phyloP scores from a whole-genome alignment of 2,797 vertebrate genomes.

The Toxotes lorentzi region DNA sequence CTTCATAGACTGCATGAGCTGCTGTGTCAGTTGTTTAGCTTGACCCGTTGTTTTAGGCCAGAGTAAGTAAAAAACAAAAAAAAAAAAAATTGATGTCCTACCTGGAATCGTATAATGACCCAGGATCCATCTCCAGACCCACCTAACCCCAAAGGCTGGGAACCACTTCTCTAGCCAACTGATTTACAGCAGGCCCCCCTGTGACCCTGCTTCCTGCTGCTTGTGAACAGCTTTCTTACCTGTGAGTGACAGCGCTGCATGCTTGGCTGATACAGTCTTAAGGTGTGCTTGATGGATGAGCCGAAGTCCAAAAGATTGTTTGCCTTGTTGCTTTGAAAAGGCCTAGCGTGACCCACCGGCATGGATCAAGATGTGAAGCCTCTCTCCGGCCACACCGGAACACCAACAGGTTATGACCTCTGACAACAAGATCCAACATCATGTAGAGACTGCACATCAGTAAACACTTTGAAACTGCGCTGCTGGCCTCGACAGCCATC shows the following conservation, averaged over 20 bases:
- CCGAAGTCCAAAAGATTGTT: slow-evolving; percentile 85
- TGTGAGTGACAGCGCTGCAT: slow-evolving; percentile 75
- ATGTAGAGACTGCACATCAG: slow-evolving; percentile 77
- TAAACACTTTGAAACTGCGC: slow-evolving; percentile 82
- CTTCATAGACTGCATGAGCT: neutral
- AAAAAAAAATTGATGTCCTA: neutral
- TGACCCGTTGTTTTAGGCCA: neutral
- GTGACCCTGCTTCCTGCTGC: slow-evolving; percentile 57
- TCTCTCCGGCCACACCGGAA: slow-evolving; percentile 81
- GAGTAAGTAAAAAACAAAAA: neutral
- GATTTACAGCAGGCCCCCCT: slow-evolving; percentile 54
- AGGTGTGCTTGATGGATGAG: slow-evolving; percentile 84
- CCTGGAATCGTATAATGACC: neutral
- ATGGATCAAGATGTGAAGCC: slow-evolving; percentile 86
- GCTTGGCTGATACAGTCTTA: slow-evolving; percentile 82
- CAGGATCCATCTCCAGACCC: neutral
- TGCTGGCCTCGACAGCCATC: slow-evolving; percentile 51
- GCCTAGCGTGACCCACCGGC: slow-evolving; percentile 80
- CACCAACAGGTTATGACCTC: slow-evolving; percentile 86
- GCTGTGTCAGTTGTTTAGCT: neutral
- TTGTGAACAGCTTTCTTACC: slow-evolving; percentile 69
- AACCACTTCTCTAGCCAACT: neutral
- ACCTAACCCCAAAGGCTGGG: neutral
- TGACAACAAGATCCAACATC: slow-evolving; percentile 79
- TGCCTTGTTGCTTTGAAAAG: slow-evolving; percentile 88